Base-by-base conservation (phyloP, 2,113 vertebrate genomes). In the Manacus vitellinus region DNA sequence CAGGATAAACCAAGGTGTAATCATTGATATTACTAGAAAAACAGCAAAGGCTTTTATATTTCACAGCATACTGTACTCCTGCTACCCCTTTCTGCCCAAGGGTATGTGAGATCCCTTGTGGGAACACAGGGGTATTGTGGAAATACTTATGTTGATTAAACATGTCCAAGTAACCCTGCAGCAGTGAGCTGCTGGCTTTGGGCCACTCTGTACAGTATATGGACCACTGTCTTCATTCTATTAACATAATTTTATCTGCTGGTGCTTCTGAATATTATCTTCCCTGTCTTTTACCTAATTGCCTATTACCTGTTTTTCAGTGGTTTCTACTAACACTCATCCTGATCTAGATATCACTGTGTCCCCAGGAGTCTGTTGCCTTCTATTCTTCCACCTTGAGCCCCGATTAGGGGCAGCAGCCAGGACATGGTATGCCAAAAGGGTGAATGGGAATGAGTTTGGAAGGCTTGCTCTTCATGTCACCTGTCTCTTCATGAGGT, bases 311-410 rank as follows among this genome's bases (percentile, higher is more conserved):
- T 51, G 4, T 14, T 71, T 74, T 51, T 68, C 37, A 61, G 23
- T 0, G 0, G 7, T 74, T 16, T 12, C 52, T n/a, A 1, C 31
- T 12, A 28, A 21, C 41, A 16, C 15, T 31, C 35, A 62, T 25
- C 16, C 30, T 47, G 14, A 30, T 18, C 33, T 20, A 9, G 17
- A 14, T 2, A 10, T n/a, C 33, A 12, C 4, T 7, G 7, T 19
- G 27, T 23, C 19, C 23, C 35, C 77, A 77, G 25, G 33, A 39
- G 10, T 33, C 18, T 52, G 3, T 3, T 7, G 14, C 25, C 18
- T 20, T 23, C 52, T 43, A 17, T 21, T 80, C 44, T 80, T 79
- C 20, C 22, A 39, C 59, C 55, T 91, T 46, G 41, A 85, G 5
- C 5, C 46, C 31, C 6, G 0, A 21, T 79, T 12, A 79, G 28